phyloP scores from a whole-genome alignment of 1,140 invertebrate species.

The Caenorhabditis inopinata region DNA sequence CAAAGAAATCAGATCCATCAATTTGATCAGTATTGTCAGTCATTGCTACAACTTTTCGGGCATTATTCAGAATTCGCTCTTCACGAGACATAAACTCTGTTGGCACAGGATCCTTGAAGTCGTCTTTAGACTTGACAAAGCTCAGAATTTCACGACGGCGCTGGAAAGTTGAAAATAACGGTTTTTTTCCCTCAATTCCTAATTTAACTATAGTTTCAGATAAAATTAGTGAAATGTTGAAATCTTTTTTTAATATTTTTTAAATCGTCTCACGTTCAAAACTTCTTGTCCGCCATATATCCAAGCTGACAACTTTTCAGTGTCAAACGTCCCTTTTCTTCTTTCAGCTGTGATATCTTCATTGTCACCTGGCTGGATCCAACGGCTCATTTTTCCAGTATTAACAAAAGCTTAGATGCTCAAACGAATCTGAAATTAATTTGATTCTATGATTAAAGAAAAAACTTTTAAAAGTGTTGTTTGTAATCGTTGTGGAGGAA shows the following conservation, averaged over 20 bases:
- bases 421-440: too few relatives aligned
- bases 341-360: constrained; percentile 78
- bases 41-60: constrained; percentile 72
- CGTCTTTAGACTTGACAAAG: constrained; percentile 69
- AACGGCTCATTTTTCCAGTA: not conserved
- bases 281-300: constrained; percentile 41
- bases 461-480: too few relatives aligned
- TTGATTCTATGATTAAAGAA: too few relatives aligned
- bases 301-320: constrained; percentile 74
- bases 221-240: too few relatives aligned
- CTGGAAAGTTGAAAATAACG: not conserved
- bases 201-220: too few relatives aligned
- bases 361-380: constrained; percentile 65
- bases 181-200: not conserved
- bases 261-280: not conserved
- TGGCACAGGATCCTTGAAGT: constrained; percentile 74
- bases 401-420: not conserved
- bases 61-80: constrained; percentile 78
- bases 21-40: constrained; percentile 43
- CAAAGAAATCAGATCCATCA: constrained; percentile 50
- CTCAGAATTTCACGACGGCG: constrained; percentile 13
- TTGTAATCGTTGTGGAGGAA: too few relatives aligned
- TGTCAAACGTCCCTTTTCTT: constrained; percentile 76
- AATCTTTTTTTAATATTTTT: too few relatives aligned
- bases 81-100: constrained; percentile 79